Percentiles rank a stretch among this genome's conserved stretches.
These are phyloP conservation scores for Coboldia fuscipes DNA, from an alignment of 1,140 invertebrate genomes.

Conservation along the genomic window DNA sequence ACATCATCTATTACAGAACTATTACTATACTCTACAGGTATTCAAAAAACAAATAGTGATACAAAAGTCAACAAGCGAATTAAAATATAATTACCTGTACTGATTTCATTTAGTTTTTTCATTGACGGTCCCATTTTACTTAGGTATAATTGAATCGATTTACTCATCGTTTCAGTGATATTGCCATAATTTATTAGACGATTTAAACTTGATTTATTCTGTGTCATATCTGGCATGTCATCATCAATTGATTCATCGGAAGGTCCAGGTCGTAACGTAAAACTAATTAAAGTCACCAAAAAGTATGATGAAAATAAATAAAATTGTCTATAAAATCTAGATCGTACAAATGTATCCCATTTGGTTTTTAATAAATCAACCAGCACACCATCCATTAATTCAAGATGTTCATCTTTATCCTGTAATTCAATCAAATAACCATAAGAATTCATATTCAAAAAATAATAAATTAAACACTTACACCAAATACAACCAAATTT, in stretches of 20 bases:
- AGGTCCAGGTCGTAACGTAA: constrained; percentile 65
- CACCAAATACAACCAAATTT: constrained; percentile 96
- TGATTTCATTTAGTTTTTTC: neutral
- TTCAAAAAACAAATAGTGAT: too few species aligned
- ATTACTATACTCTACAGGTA: too few species aligned
- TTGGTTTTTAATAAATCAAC: constrained; percentile 90
- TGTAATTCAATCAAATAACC: constrained; percentile 17
- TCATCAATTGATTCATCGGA: constrained; percentile 13
- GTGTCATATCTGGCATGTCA: constrained; percentile 8
- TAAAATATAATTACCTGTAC: too few species aligned
- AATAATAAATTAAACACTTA: constrained; percentile 23
- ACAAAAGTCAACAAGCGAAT: too few species aligned
- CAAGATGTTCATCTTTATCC: constrained; percentile 87
- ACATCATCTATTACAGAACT: too few species aligned
- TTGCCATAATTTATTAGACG: constrained; percentile 5
- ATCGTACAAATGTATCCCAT: constrained; percentile 95
- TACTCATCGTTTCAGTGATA: constrained; percentile 8
- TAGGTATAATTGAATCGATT: constrained; percentile 8
- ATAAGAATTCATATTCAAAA: neutral
- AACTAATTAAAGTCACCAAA: constrained; percentile 63
- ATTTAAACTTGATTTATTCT: constrained; percentile 1
- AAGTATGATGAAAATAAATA: constrained; percentile 80
- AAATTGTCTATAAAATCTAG: constrained; percentile 83
- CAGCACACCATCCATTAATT: constrained; percentile 85
- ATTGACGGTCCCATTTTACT: constrained; percentile 6